A percentile compares a stretch with the other conserved stretches of the same genome.
phyloP scores from a whole-genome alignment of 2,113 vertebrate species.

The Oostethus manadensis region DNA sequence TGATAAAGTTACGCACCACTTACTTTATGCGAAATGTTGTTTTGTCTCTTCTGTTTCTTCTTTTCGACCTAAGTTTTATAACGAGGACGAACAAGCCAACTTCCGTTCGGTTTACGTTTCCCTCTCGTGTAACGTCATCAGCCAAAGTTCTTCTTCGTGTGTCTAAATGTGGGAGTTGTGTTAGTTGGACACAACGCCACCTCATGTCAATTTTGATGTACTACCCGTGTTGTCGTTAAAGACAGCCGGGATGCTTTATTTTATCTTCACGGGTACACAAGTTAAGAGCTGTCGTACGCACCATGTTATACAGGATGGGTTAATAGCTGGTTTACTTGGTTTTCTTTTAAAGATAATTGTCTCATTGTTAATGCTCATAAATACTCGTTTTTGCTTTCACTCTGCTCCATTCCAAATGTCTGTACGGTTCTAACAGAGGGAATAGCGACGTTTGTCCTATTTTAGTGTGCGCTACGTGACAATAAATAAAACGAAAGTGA shows the following conservation, averaged over 20 bases:
- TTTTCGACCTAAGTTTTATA: background rate
- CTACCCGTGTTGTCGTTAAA: background rate
- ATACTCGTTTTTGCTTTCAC: no score
- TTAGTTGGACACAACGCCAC: conserved; percentile 4
- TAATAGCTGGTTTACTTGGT: no score
- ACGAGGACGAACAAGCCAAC: background rate
- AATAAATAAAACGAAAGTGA: background rate
- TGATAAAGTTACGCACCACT: background rate
- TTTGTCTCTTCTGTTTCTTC: background rate
- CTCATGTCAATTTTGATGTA: background rate
- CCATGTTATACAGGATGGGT: no score
- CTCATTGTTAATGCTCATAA: no score
- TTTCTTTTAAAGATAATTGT: no score
- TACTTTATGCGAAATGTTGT: background rate
- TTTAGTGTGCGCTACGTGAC: background rate
- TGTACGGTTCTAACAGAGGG: no score
- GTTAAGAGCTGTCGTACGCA: no score
- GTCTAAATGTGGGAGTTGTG: background rate
- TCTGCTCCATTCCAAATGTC: no score
- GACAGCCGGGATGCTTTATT: no score
- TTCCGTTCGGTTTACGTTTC: conserved; percentile 40
- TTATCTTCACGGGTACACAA: background rate
- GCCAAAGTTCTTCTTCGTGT: conserved; percentile 7
- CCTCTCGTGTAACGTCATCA: conserved; percentile 34
- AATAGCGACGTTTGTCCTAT: no score